Conservation (phyloP, 2,888 invertebrate genomes). For the Steromphala cineraria region DNA sequence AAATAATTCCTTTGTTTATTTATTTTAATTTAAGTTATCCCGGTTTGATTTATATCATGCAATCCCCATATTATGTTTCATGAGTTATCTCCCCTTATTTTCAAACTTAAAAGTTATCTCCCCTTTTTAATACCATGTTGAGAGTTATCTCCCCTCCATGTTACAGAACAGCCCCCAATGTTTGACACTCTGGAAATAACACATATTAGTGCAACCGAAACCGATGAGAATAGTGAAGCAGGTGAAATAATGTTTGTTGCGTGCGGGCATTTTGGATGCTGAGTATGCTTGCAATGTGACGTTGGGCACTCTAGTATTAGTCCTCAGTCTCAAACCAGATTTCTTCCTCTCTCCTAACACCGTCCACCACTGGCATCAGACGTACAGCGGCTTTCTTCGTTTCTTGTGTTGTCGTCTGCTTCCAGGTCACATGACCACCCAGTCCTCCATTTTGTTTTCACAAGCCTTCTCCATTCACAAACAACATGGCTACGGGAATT, state of each 20-base stretch:
- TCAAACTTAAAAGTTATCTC: too few species aligned
- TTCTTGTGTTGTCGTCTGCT: not conserved
- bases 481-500: too few species aligned
- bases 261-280: slow-evolving; percentile 21
- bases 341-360: slow-evolving; percentile 9
- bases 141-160: slow-evolving; percentile 32
- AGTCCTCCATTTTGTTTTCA: not conserved
- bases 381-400: not conserved
- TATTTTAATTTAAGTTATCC: too few species aligned
- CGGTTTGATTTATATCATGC: too few species aligned
- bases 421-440: not conserved
- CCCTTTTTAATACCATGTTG: not conserved
- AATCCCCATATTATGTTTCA: too few species aligned
- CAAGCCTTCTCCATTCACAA: not conserved
- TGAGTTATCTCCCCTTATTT: not conserved
- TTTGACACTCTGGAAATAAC: slow-evolving; percentile 57
- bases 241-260: slow-evolving; percentile 27
- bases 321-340: not conserved
- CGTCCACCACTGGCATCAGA: not conserved
- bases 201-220: slow-evolving; percentile 40
- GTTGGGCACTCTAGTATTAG: slow-evolving; percentile 20
- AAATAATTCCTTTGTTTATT: too few species aligned
- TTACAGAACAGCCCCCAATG: slow-evolving; percentile 58
- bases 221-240: slow-evolving; percentile 46
- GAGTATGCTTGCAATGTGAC: slow-evolving; percentile 20